These are phyloP conservation scores for Iguana delicatissima DNA, from an alignment of 2,797 vertebrate genomes.

Conservation along the genomic window DNA sequence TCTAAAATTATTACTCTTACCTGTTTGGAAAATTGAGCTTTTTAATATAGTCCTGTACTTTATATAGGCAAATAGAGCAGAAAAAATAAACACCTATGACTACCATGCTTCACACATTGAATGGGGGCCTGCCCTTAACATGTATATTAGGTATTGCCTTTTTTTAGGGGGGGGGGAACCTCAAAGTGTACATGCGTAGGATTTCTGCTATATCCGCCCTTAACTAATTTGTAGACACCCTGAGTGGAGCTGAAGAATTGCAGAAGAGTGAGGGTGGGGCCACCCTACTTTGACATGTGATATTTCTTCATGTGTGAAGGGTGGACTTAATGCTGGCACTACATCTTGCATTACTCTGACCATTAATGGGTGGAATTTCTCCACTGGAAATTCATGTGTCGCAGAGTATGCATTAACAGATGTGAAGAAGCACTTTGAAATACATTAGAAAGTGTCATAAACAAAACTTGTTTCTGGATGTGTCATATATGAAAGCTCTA, in stretches of 20 bases:
- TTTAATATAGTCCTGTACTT: neutral
- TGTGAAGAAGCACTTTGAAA: too few species aligned
- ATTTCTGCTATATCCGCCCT: neutral
- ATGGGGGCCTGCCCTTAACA: neutral
- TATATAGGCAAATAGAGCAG: neutral
- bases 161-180: too few species aligned
- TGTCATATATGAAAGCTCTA: too few species aligned
- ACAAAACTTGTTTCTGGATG: too few species aligned
- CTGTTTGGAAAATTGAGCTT: neutral
- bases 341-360: neutral
- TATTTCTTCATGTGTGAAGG: neutral
- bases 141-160: neutral
- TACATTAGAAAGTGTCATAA: too few species aligned
- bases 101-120: neutral
- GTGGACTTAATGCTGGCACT: too few species aligned
- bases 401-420: neutral
- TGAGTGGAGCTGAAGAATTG: neutral
- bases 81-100: neutral
- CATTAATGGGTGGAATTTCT: neutral
- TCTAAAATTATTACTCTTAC: neutral
- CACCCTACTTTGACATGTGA: neutral
- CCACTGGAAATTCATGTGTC: neutral
- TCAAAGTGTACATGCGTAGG: too few species aligned
- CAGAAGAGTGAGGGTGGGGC: neutral
- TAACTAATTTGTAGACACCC: neutral